Evolutionary conservation across 2,113 vertebrate genomes (phyloP), one percentile per base, ranked within the genome.

Genomic region (Mirounga angustirostris): DNA sequence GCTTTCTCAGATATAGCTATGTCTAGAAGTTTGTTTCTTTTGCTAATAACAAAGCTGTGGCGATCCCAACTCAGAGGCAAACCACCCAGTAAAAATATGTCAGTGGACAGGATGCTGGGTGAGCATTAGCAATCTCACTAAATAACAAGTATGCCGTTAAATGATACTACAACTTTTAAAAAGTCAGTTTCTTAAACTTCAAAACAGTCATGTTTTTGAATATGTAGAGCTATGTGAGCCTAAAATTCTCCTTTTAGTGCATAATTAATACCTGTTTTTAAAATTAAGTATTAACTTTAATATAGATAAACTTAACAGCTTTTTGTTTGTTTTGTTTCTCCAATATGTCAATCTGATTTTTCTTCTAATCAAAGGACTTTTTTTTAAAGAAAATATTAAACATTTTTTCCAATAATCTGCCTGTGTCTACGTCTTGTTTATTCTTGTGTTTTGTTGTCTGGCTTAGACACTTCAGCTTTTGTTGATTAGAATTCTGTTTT

Each of bases 381-480:
- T 88, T 88, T 90, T 43, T 4, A 89, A 54, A 91, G 7, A 89
- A 88, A 76, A 46, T 5, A 26, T 22, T 56, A 56, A 84, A 36
- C 2, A 58, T 54, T 83, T 85, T 19, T 92, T 85, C 89, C 21
- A 97, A 71, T 87, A 93, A 84, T 93, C 0, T 24, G 5, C 4
- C 3, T 65, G 9, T 86, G 61, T 76, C 81, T 94, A 1, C 4
- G n/a, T 63, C 16, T 71, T 15, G 2, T 95, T 93, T 89, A 1
- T 1, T 86, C 8, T 91, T 74, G 61, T 69, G 33, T 40, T 90
- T 98, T 13, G 33, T 43, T 79, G 0, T 89, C 97, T 52, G 10
- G 89, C 0, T 67, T 84, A 52, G 21, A 65, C 90, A 12, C n/a
- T 91, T 88, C 1, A 63, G 4, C 80, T 97, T 98, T 92, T 96